Evolutionary conservation across 2,797 vertebrate genomes (phyloP).

Genomic region (Denticeps clupeoides): DNA sequence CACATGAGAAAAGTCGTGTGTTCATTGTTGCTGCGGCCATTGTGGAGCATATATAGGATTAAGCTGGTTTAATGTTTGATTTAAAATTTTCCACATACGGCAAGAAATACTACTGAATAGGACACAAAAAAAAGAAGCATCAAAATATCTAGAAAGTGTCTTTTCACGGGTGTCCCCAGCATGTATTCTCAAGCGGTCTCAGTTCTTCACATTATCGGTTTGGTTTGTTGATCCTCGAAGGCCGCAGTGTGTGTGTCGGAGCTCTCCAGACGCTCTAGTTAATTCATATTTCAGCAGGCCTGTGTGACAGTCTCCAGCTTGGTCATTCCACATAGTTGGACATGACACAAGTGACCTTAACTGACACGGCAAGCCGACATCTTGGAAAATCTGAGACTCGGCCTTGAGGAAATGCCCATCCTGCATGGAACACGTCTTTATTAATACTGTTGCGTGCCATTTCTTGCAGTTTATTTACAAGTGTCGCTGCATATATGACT

Average conservation of each 20-base stretch:
- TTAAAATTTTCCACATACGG: too few relatives aligned
- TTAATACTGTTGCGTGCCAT: slow-evolving; percentile 12
- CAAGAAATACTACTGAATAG: too few relatives aligned
- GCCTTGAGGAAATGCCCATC: neutral
- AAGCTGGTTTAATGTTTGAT: too few relatives aligned
- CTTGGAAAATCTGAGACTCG: too few relatives aligned
- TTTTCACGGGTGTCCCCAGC: too few relatives aligned
- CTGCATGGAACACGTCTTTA: slow-evolving; percentile 7
- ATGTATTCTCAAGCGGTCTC: too few relatives aligned
- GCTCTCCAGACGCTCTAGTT: slow-evolving; percentile 1
- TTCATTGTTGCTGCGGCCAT: too few relatives aligned
- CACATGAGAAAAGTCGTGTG: too few relatives aligned
- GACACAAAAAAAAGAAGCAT: too few relatives aligned
- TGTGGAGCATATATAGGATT: too few relatives aligned
- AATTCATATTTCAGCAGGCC: slow-evolving; percentile 3
- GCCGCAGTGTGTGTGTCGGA: slow-evolving; percentile 1
- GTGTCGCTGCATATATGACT: slow-evolving; percentile 3
- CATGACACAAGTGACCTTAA: slow-evolving; percentile 17
- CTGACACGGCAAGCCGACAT: slow-evolving; percentile 7
- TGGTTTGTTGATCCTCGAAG: neutral
- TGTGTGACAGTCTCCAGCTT: slow-evolving; percentile 3
- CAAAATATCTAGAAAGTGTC: too few relatives aligned
- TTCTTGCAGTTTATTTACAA: slow-evolving; percentile 13
- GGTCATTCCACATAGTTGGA: slow-evolving; percentile 3
- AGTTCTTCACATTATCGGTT: too few relatives aligned